Base-by-base conservation (phyloP, 2,113 vertebrate species). In the Glaucomys volans region DNA sequence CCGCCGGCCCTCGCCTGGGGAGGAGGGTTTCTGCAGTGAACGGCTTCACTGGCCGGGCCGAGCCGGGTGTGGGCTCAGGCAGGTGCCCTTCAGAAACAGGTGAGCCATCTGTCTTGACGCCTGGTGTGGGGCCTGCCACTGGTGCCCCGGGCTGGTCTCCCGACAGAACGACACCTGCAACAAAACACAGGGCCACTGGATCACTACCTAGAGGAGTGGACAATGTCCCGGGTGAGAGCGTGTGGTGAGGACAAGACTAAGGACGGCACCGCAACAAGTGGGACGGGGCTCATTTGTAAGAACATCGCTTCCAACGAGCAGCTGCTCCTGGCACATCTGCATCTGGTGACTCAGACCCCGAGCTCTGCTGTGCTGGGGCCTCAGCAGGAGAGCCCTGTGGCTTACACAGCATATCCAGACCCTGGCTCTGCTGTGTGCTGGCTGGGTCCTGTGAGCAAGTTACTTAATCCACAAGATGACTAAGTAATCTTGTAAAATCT, bases 81-180 rank as follows among this genome's bases (percentile, higher is more conserved):
- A 86, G 98, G 95, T n/a, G 96, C 95, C 59, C 59, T 62, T 62
- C 59, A 62, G 59, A 62, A 62, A 62, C 59, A 62, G 59, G 59
- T 8, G 59, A 11, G 80, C 66, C 16, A 83, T 98, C 98, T 11
- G 71, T 89, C 97, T 96, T 95, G 92, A 95, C 75, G 89, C 87
- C 97, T 18, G 98, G 96, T 96, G 98, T 98, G 97, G 98, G 98
- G 97, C 98, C 97, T 42, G 96, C 97, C 96, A 89, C 75, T 18
- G 96, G 97, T 22, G 85, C 97, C 12, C 37, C 77, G 30, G 95
- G 79, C 13, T 98, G 98, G 54, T 98, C 98, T 96, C 98, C 98
- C 32, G 98, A 97, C 94, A 98, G 95, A 18, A 12, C 42, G 79
- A 98, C 97, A 40, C 98, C 98, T 99, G 95, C 69, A 35, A 85